phyloP scores from a whole-genome alignment of 2,888 invertebrate species.

The Deroplatys truncata region DNA sequence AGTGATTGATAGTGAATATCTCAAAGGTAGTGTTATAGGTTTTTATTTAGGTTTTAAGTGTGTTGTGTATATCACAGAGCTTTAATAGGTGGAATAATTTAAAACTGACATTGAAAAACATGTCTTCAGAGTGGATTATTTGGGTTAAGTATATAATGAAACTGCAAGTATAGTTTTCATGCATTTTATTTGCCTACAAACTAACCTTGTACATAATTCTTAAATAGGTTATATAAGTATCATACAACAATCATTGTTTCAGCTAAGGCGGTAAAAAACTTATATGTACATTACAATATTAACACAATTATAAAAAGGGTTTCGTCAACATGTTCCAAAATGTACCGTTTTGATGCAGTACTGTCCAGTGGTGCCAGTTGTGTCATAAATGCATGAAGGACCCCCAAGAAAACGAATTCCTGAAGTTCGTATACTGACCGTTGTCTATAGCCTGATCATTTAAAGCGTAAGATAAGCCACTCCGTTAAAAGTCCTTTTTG shows the following conservation, averaged over 20 bases:
- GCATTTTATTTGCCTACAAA: background rate
- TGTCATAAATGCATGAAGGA: background rate
- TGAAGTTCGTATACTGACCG: background rate
- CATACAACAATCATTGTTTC: background rate
- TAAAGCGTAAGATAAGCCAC: background rate
- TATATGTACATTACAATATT: background rate
- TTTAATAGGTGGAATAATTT: too few species aligned
- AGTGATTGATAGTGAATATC: too few species aligned
- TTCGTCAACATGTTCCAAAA: background rate
- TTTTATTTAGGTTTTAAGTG: too few species aligned
- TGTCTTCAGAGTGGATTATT: background rate
- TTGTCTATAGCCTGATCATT: background rate
- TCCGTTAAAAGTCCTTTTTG: background rate
- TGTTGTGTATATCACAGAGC: too few species aligned
- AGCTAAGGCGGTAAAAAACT: background rate
- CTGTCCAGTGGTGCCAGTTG: background rate
- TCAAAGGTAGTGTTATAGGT: too few species aligned
- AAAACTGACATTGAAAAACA: background rate
- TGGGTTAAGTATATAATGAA: background rate
- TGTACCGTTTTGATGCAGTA: background rate
- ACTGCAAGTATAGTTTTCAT: background rate
- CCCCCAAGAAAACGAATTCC: background rate
- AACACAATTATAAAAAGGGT: background rate
- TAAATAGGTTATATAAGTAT: background rate
- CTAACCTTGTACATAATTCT: background rate